Evolutionary conservation across 2,797 vertebrate species (phyloP).

Genomic region (Schizothorax lantsangensis): DNA sequence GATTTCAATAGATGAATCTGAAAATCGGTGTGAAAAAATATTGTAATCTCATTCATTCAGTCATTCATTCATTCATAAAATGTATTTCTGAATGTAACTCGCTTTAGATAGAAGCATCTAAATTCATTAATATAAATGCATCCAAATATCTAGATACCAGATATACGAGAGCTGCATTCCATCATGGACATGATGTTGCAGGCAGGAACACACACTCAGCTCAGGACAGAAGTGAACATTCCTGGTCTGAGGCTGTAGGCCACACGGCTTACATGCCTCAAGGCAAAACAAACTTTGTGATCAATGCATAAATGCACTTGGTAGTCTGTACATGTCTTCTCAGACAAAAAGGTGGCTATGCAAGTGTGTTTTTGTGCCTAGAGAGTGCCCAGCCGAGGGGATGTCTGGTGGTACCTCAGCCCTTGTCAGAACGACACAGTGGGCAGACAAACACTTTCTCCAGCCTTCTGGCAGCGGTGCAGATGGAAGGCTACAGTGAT

Average conservation of each 20-base stretch:
- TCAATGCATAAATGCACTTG: conserved; percentile 41
- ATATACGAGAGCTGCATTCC: not conserved
- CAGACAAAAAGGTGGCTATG: not conserved
- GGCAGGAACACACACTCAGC: not conserved
- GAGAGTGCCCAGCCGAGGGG: conserved; percentile 41
- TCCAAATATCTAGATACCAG: not conserved
- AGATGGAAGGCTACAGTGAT: conserved; percentile 73
- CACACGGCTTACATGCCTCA: not conserved
- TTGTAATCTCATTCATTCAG: not conserved
- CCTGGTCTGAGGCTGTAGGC: not conserved
- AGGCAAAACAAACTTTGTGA: conserved; percentile 7
- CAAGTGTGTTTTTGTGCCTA: conserved; percentile 42
- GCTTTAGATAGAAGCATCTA: not conserved
- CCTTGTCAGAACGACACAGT: conserved; percentile 5
- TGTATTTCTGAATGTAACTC: too few relatives aligned
- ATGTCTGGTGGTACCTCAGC: conserved; percentile 42
- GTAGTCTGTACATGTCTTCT: not conserved
- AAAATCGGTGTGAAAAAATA: too few relatives aligned
- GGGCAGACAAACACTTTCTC: conserved; percentile 47
- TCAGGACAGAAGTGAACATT: not conserved
- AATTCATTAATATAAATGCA: not conserved
- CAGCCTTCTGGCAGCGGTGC: conserved; percentile 61
- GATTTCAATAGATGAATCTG: too few relatives aligned
- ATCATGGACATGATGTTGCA: not conserved
- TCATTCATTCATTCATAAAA: not conserved